Percentiles rank a stretch among this genome's conserved stretches.
Conservation (phyloP, 2,113 vertebrate genomes). For the Mus spicilegus region DNA sequence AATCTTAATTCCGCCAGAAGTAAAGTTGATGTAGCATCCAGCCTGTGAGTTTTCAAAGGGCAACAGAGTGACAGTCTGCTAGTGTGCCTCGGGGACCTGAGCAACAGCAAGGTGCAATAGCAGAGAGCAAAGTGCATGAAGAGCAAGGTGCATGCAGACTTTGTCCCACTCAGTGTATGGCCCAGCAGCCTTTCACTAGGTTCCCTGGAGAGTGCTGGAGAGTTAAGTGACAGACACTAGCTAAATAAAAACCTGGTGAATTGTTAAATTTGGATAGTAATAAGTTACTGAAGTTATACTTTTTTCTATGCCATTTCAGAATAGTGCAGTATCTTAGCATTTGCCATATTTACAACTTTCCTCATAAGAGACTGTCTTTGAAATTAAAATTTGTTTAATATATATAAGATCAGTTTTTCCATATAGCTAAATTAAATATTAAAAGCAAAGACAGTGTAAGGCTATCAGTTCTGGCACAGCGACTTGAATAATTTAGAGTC, state of each 20-base stretch:
- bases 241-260: conserved; percentile 33
- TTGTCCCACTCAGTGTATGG: neutral
- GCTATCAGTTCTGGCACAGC: conserved; percentile 5
- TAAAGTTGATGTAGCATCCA: conserved; percentile 37
- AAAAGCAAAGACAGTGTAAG: conserved; percentile 7
- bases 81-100: neutral
- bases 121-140: neutral
- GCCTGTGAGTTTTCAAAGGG: neutral
- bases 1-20: conserved; percentile 52
- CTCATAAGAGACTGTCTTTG: neutral
- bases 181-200: neutral
- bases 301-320: conserved; percentile 26
- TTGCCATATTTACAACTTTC: conserved; percentile 33
- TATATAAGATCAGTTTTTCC: neutral
- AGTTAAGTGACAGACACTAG: conserved; percentile 17
- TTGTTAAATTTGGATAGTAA: neutral
- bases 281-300: conserved; percentile 39
- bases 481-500: conserved; percentile 54
- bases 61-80: neutral
- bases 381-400: neutral
- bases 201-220: neutral
- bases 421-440: neutral
- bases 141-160: neutral
- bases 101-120: neutral
- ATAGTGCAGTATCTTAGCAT: neutral